Evolutionary conservation across 23 tunicate species (phyloP), one percentile per base, ranked within the genome.

Genomic region (Ascidia mentula): DNA sequence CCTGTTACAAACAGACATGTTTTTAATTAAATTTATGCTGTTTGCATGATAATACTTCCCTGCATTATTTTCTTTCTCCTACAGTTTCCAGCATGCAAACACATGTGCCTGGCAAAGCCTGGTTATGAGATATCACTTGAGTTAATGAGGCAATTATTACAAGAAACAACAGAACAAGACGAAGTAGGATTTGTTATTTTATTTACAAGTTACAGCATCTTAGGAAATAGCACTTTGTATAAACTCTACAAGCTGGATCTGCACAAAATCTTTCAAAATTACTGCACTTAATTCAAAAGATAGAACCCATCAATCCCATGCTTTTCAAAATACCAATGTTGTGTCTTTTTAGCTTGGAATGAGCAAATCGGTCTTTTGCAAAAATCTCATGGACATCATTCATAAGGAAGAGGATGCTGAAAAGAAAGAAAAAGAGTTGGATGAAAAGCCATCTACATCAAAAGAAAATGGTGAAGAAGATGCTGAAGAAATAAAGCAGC

Each of bases 61-160:
- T n/a, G n/a, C n/a, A n/a, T n/a, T n/a, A n/a, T n/a, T n/a, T n/a
- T n/a, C n/a, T n/a, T n/a, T n/a, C n/a, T n/a, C 24, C 24, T 71
- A 12, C 33, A 71, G 75, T 71, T 71, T 71, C 75, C 75, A 18
- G 18, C 8, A 33, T 34, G 38, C 8, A 22, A 32, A 40, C 86
- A 82, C 38, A 73, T 82, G 86, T 73, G 70, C 42, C 13, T 34
- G 37, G 73, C 73, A 61, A 82, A 33, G 6, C 79, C 86, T 2
- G 0, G 32, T 18, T 38, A 31, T 31, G 79, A 82, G 15, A 77
- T 34, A 20, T 69, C 70, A 7, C 46, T 73, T 17, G 35, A 31
- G 0, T 31, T 82, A 18, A 73, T 82, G 79, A 32, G 24, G 22
- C 78, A 82, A 73, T 34, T 82, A 9, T 13, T 82, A 45, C 73